Conservation (phyloP, 2,797 vertebrate species). For the Steatocranus sp. region DNA sequence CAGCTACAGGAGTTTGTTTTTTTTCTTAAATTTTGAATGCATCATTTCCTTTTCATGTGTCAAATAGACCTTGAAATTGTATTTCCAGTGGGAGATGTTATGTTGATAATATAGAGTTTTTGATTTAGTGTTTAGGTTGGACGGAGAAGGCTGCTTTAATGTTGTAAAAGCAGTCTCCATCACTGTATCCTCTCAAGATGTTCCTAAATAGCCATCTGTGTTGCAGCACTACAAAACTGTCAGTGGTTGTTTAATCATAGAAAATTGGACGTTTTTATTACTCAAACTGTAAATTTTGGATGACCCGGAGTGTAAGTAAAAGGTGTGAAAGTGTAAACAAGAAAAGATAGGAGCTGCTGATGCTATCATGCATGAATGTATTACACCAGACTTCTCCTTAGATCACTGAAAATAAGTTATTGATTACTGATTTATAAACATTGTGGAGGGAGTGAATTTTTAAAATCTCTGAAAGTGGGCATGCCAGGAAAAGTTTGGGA, state of each 20-base stretch:
- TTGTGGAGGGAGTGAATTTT: not conserved
- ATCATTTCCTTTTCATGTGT: slow-evolving; percentile 31
- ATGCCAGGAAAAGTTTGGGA: not conserved
- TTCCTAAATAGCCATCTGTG: slow-evolving; percentile 40
- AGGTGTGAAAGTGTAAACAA: not conserved
- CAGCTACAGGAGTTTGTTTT: not conserved
- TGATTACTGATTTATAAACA: not conserved
- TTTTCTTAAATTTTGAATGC: slow-evolving; percentile 27
- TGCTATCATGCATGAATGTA: not conserved
- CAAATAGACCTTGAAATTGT: slow-evolving; percentile 69
- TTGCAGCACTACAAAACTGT: slow-evolving; percentile 12
- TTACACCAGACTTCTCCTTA: not conserved
- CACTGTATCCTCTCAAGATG: slow-evolving; percentile 42
- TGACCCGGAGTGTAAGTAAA: not conserved
- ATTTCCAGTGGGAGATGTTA: slow-evolving; percentile 51
- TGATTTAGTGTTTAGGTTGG: slow-evolving; percentile 48
- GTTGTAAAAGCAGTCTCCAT: slow-evolving; percentile 41
- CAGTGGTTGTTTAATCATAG: not conserved
- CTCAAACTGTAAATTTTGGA: not conserved
- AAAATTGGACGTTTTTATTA: slow-evolving; percentile 5
- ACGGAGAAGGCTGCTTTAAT: slow-evolving; percentile 27
- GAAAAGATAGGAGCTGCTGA: not conserved
- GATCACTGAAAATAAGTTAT: not conserved
- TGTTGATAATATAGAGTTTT: slow-evolving; percentile 39
- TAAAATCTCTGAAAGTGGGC: not conserved